Percentiles rank a stretch among this genome's conserved stretches.
These are phyloP conservation scores for Phoenicopterus ruber DNA, from an alignment of 2,113 vertebrate species.

Conservation along the genomic window DNA sequence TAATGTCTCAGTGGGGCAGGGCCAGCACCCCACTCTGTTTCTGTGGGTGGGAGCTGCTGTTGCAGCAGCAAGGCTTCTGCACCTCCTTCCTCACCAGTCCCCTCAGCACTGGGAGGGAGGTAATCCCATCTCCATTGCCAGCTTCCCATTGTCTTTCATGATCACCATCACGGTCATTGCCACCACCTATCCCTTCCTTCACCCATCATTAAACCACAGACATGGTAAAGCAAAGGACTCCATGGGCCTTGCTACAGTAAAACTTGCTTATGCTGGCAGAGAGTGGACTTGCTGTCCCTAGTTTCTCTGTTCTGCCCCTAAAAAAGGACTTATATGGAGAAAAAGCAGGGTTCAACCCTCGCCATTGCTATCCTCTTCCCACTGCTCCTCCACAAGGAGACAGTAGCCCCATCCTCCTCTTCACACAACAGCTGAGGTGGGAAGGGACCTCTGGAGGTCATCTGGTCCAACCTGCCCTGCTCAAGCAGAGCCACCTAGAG, in stretches of 20 bases:
- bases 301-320: not conserved
- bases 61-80: not conserved
- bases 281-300: not conserved
- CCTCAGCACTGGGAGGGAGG: not conserved
- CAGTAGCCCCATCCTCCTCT: not conserved
- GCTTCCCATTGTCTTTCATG: not conserved
- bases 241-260: not conserved
- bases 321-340: not conserved
- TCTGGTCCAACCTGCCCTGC: not conserved
- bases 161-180: not conserved
- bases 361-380: not conserved
- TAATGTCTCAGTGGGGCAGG: not conserved
- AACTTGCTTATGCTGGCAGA: not conserved
- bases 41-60: not conserved
- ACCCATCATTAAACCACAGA: not conserved
- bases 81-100: not conserved
- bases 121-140: not conserved
- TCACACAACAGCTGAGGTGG: not conserved
- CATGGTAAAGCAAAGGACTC: not conserved
- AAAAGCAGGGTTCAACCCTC: not conserved
- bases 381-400: not conserved
- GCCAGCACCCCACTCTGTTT: not conserved
- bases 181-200: not conserved
- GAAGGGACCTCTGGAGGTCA: not conserved
- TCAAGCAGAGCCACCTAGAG: not conserved